These are phyloP conservation scores for Nibea coibor DNA, from an alignment of 2,113 vertebrate genomes.

Conservation along the genomic window DNA sequence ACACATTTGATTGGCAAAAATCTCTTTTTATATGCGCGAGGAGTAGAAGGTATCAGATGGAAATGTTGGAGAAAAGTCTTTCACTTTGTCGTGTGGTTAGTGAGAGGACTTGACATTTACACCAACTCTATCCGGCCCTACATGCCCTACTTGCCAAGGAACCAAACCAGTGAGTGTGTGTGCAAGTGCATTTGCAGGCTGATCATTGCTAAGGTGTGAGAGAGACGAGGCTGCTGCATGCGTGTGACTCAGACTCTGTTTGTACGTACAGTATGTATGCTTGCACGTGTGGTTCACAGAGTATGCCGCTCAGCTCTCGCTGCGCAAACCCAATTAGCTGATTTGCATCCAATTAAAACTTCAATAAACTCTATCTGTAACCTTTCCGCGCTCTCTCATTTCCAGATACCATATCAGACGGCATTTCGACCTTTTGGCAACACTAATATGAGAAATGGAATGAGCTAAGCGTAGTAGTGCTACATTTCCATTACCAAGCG, in stretches of 20 bases:
- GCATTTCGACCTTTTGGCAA: constrained; percentile 61
- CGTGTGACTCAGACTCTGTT: constrained; percentile 39
- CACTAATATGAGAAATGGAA: constrained; percentile 34
- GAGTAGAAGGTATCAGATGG: not conserved
- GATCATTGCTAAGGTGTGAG: constrained; percentile 68
- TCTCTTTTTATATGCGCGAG: not conserved
- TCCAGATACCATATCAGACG: constrained; percentile 54
- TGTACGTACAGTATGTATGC: constrained; percentile 23
- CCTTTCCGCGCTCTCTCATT: constrained; percentile 55
- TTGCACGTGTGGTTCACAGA: constrained; percentile 12
- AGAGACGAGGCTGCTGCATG: constrained; percentile 56
- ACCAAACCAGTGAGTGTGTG: constrained; percentile 32
- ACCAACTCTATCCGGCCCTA: constrained; percentile 32
- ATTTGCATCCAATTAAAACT: constrained; percentile 67
- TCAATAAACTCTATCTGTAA: constrained; percentile 44
- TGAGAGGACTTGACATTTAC: constrained; percentile 69
- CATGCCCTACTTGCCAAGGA: constrained; percentile 1
- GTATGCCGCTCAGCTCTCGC: constrained; percentile 18
- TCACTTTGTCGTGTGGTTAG: constrained; percentile 33
- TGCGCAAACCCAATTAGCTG: constrained; percentile 59
- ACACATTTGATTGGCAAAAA: not conserved
- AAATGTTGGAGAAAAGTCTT: not conserved
- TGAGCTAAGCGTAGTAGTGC: constrained; percentile 58
- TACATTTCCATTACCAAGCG: constrained; percentile 54
- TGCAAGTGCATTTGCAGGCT: constrained; percentile 19